Base-by-base conservation (phyloP, 1,140 invertebrate genomes). In the Leptinotarsa undecemlineata region DNA sequence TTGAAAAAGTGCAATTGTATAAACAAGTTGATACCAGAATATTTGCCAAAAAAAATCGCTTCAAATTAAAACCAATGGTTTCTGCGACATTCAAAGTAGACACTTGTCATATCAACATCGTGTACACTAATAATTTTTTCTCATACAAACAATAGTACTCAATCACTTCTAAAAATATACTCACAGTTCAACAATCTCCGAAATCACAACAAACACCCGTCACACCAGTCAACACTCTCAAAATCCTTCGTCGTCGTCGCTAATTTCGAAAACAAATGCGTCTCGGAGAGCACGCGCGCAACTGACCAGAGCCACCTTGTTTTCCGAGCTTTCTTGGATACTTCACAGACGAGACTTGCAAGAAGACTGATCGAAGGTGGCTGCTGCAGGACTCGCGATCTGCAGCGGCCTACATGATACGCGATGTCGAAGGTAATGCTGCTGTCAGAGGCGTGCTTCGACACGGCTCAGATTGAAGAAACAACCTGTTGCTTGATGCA, bases 351-450 rank as follows among this genome's bases (percentile, higher is more conserved):
- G 78, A 78, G 64, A 74, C 48, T 78, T 74, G 74, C 77, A 73
- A 78, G 74, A 79, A 74, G 74, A 78, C 78, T 79, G 77, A 79
- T 78, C 78, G 71, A 73, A 76, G 72, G 78, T 70, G 76, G 76
- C 64, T 62, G 76, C 69, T 71, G 75, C 73, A 61, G 72, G 63
- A 68, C 26, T 48, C 48, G 26, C 63, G 73, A 68, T 68, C 73
- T 62, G 72, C 71, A 72, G 68, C 77, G 77, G 74, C 74, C 74
- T 74, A 78, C 77, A 75, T 78, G 71, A 73, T 76, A 69, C 63
- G 48, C 15, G 71, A 77, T 48, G 71, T 69, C 68, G 75, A 76
- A 69, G 68, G 68, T 48, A 69, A 48, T 57, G 63, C 26, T 21
- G 63, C 14, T 21, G 63, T 23, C 63, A 64, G 21, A 64, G 63